Base-by-base conservation (phyloP, 2,888 invertebrate species). In the Netelia virgata region DNA sequence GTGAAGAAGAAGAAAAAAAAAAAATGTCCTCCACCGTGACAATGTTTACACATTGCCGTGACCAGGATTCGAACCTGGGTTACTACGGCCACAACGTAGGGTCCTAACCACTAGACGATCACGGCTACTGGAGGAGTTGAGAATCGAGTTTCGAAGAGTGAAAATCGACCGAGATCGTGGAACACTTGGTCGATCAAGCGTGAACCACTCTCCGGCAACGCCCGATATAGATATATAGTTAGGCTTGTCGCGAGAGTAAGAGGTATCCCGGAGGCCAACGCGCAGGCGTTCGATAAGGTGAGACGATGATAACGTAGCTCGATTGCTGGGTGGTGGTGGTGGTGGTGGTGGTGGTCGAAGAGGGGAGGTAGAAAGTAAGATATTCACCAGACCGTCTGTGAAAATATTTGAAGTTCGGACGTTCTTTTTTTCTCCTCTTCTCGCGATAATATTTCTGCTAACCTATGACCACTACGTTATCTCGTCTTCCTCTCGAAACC, bases 61-160 rank as follows among this genome's bases (percentile, higher is more conserved):
- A 93, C 93, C 93, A 93, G 93, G 93, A 93, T 93, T 93, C 93
- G 93, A 93, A 93, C 93, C 93, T 93, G 93, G 93, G 93, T 93
- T 93, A 92, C 93, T 93, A 93, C 93, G 93, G 93, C 93, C 93
- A 93, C 93, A 93, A 93, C 93, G 93, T 93, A 92, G 93, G 92
- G 93, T 93, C 93, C 92, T 86, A 81, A 87, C 86, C 84, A 84
- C 81, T 86, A 85, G 85, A 87, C 84, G 83, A 88, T 87, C 86
- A 86, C 87, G 85, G 85, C 87, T 85, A 84, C 63, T 64, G 82
- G 86, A 86, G 82, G 76, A 84, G 63, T 72, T 81, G 81, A 8
- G n/a, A 85, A 43, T 61, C 3, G 0, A 14, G 43, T 61, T 16
- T 66, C 10, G 43, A 41, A 28, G 57, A 66, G 53, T 18, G 59